Percentiles rank a stretch among this genome's conserved stretches.
Conservation (phyloP, 2,797 vertebrate genomes). For the Fratercula arctica region DNA sequence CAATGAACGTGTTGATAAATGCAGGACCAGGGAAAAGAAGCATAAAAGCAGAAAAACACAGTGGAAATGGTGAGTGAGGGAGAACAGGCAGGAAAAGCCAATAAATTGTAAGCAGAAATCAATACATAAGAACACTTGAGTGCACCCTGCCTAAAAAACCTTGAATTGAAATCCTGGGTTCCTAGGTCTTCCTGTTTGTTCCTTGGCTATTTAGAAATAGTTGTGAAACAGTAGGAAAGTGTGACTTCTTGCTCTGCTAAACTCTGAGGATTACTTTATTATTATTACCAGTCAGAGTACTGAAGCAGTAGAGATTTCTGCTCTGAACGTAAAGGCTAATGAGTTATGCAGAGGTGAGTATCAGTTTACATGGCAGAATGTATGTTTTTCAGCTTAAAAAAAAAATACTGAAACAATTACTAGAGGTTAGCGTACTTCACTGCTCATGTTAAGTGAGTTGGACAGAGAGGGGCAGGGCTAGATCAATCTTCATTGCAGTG, state of each 20-base stretch:
- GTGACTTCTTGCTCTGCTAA: neutral
- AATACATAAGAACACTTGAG: neutral
- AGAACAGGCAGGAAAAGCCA: neutral
- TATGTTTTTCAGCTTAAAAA: constrained; percentile 4
- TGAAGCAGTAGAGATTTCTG: neutral
- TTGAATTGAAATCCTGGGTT: neutral
- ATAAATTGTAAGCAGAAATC: neutral
- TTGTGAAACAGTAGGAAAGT: neutral
- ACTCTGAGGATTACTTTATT: neutral
- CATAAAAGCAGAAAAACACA: neutral
- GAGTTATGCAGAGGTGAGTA: neutral
- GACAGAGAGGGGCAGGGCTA: neutral
- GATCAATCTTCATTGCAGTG: neutral
- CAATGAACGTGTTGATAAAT: accelerated
- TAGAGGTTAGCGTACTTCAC: neutral
- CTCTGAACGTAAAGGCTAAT: neutral
- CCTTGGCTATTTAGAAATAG: neutral
- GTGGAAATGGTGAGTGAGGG: accelerated
- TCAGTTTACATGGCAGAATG: neutral
- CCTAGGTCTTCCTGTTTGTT: neutral
- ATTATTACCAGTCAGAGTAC: neutral
- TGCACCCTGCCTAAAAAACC: neutral
- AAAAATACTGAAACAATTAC: neutral
- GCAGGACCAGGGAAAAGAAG: neutral
- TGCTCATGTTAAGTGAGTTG: neutral